Conservation (phyloP, 2,888 invertebrate genomes). For the Macrosiphum euphorbiae region DNA sequence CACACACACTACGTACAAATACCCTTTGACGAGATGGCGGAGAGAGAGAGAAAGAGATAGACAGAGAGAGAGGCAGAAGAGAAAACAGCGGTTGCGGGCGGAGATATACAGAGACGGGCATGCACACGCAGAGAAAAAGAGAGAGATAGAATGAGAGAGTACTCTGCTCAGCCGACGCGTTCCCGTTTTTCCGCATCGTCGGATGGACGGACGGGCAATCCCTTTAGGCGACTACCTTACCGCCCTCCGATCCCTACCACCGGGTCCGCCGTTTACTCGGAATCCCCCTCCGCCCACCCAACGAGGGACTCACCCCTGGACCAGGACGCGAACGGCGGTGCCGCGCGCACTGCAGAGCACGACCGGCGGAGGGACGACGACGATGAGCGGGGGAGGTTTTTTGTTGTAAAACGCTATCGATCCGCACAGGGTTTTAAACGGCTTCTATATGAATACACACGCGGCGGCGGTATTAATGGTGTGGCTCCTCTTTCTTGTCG, state of each 20-base stretch:
- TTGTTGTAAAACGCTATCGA: conserved; percentile 64
- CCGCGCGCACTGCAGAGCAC: conserved; percentile 3
- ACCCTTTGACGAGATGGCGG: conserved; percentile 47
- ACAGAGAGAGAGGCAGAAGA: not conserved
- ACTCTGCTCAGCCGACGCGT: conserved; percentile 28
- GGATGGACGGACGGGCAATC: conserved; percentile 59
- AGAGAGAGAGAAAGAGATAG: not conserved
- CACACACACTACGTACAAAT: conserved; percentile 7
- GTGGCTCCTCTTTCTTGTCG: conserved; percentile 34
- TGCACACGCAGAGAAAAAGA: not conserved
- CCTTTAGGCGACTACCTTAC: conserved; percentile 44
- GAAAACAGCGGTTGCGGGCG: not conserved
- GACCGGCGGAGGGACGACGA: not conserved
- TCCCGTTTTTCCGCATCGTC: conserved; percentile 64
- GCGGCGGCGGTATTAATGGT: conserved; percentile 56
- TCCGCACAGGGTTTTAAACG: conserved; percentile 62
- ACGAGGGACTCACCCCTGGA: not conserved
- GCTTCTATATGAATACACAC: conserved; percentile 61
- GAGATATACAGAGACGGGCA: not conserved
- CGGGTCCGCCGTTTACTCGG: not conserved
- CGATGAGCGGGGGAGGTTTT: conserved; percentile 44
- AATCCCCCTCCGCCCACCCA: not conserved
- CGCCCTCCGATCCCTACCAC: not conserved
- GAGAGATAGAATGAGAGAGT: not conserved
- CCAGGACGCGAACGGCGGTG: not conserved